These are phyloP conservation scores for Meghimatium bilineatum DNA, from an alignment of 2,888 invertebrate genomes.

Conservation along the genomic window DNA sequence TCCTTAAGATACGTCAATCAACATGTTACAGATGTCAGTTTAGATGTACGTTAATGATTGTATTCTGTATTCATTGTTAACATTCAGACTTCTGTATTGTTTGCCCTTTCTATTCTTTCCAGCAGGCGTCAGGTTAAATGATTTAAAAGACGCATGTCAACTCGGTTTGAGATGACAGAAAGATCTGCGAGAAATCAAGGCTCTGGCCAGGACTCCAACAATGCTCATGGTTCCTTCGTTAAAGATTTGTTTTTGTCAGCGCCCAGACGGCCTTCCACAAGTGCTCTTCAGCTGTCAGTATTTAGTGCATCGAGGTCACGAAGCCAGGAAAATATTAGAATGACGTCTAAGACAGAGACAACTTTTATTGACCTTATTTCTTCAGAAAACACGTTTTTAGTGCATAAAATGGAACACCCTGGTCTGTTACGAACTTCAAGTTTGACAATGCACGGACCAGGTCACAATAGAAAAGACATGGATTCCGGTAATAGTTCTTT, in stretches of 20 bases:
- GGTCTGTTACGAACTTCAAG: slow-evolving; percentile 28
- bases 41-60: not conserved
- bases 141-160: not conserved
- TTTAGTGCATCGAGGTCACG: not conserved
- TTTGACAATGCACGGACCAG: slow-evolving; percentile 32
- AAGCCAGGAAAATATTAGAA: slow-evolving; percentile 5
- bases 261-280: not conserved
- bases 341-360: not conserved
- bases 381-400: not conserved
- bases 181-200: not conserved
- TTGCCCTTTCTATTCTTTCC: not conserved
- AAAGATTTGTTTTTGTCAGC: slow-evolving; percentile 4
- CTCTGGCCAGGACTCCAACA: not conserved
- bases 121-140: not conserved
- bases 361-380: not conserved
- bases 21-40: not conserved
- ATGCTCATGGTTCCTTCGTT: not conserved
- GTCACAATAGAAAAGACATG: slow-evolving; percentile 4
- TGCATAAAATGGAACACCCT: not conserved
- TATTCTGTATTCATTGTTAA: not conserved
- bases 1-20: not conserved
- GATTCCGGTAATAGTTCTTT: slow-evolving; percentile 44
- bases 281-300: not conserved
- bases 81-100: not conserved
- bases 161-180: slow-evolving; percentile 16